Conservation (phyloP, 2,888 invertebrate genomes). For the Philereme vetulata region DNA sequence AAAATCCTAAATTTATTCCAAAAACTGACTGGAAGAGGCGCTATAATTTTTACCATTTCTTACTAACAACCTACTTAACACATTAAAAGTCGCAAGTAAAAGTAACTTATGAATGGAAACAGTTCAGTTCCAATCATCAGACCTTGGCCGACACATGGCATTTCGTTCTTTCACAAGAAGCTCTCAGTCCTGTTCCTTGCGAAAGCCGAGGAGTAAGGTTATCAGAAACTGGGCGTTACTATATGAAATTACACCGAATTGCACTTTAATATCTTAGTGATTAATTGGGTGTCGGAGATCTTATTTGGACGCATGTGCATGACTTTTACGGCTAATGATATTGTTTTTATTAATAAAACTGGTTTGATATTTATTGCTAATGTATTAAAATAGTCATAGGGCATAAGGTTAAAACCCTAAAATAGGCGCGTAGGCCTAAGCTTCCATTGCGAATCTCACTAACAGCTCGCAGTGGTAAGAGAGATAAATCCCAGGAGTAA, state of each 20-base stretch:
- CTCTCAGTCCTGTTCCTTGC: conserved; percentile 5
- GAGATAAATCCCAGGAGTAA: too few species aligned
- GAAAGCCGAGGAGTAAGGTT: conserved; percentile 27
- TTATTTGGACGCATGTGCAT: not conserved
- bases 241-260: conserved; percentile 3
- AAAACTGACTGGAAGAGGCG: too few species aligned
- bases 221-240: conserved; percentile 27
- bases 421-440: too few species aligned
- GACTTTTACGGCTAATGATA: not conserved
- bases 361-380: too few species aligned
- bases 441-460: too few species aligned
- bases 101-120: not conserved
- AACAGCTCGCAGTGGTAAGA: too few species aligned
- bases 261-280: conserved; percentile 4
- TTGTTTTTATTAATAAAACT: not conserved
- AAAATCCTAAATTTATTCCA: too few species aligned
- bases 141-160: conserved; percentile 3
- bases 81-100: not conserved
- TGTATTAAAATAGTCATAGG: too few species aligned
- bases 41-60: too few species aligned
- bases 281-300: conserved; percentile 9
- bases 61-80: too few species aligned
- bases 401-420: too few species aligned
- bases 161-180: conserved; percentile 9
- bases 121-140: conserved; percentile 1